A percentile compares a stretch with the other conserved stretches of the same genome.
These are phyloP conservation scores for Xenopus tropicalis DNA, from an alignment of 2,113 vertebrate species.

Conservation along the genomic window UCB_Xtro_10.0 CM004450.2:111384501-111385000, in stretches of 20 bases:
- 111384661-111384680: neutral
- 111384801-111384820: neutral
- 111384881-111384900: too few species aligned
- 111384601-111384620: constrained; percentile 26
- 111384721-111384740: constrained; percentile 24
- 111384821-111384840: too few species aligned
- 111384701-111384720: constrained; percentile 37
- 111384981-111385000: too few species aligned
- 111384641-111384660: constrained; percentile 39
- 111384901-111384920: too few species aligned
- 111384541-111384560: constrained; percentile 86
- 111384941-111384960: too few species aligned
- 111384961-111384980: too few species aligned
- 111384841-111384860: too few species aligned
- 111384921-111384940: too few species aligned
- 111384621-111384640: constrained; percentile 45
- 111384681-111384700: constrained; percentile 25
- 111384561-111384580: constrained; percentile 99
- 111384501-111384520: constrained; percentile 97
- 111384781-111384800: neutral
- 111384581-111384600: constrained; percentile 46
- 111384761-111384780: neutral
- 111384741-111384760: constrained; percentile 23
- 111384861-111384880: too few species aligned
- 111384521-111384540: constrained; percentile 54